phyloP scores from a whole-genome alignment of 2,888 invertebrate genomes.

The Drosophila barbarae region DNA sequence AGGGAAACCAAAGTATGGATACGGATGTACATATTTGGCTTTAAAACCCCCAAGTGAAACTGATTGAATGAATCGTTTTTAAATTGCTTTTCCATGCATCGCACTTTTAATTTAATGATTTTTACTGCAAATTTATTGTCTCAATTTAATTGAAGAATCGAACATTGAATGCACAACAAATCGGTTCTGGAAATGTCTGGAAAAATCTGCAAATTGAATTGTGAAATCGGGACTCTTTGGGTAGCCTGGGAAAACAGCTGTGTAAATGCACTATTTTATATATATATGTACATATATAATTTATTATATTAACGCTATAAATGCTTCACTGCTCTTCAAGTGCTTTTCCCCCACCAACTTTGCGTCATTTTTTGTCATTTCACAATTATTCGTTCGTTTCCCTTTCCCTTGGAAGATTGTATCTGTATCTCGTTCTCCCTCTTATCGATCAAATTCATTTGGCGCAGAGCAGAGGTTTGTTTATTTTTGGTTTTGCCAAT shows the following conservation, averaged over 20 bases:
- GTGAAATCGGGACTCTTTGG: neutral
- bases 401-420: neutral
- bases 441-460: conserved; percentile 38
- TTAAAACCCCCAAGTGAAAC: neutral
- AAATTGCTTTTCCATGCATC: conserved; percentile 16
- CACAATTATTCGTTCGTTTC: neutral
- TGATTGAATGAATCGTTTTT: conserved; percentile 7
- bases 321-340: neutral
- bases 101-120: conserved; percentile 14
- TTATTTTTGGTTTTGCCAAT: conserved; percentile 6
- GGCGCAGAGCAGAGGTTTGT: conserved; percentile 5
- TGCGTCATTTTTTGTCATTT: conserved; percentile 7
- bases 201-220: neutral
- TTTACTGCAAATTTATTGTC: conserved; percentile 11
- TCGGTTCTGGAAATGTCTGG: conserved; percentile 4
- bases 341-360: neutral
- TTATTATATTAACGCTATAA: neutral
- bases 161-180: conserved; percentile 8
- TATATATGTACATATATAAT: neutral
- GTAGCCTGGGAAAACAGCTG: neutral
- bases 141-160: conserved; percentile 13
- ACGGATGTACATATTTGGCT: neutral
- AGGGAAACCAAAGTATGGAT: neutral
- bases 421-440: conserved; percentile 4
- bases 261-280: neutral